Base-by-base conservation (phyloP, 1,140 invertebrate species). In the Copidosoma floridanum region DNA sequence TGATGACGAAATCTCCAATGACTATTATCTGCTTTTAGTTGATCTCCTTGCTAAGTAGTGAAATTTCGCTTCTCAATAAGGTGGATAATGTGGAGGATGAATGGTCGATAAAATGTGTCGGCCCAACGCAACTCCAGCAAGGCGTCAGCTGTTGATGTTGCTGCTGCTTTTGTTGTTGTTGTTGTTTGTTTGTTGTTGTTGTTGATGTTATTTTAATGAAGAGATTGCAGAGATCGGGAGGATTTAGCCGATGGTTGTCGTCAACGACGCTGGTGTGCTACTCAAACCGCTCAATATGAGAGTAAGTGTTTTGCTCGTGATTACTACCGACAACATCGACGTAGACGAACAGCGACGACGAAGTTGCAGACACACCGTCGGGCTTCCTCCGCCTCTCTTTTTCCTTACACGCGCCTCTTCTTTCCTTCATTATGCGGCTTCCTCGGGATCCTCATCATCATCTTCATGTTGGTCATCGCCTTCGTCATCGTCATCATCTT, bases 391-490 rank as follows among this genome's bases (percentile, higher is more conserved):
- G 57, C 70, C 72, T 77, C 74, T 72, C 69, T 74, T 78, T 68
- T 77, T 77, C 76, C 72, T 76, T 76, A 77, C 71, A 77, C 75
- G 70, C 58, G 59, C 62, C 63, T 73, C 63, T 71, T 64, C 59
- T 61, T 71, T 73, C 57, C 64, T 80, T 78, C 73, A 82, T 83
- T 83, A 83, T 82, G 77, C 76, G 75, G 82, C 81, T 26, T 82
- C 81, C 14, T 82, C 81, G 4, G 82, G 80, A 8, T 82, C 80
- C 26, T 80, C 78, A 35, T 82, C 82, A 69, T 86, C 85, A 50
- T 81, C 84, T 70, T 85, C 85, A 65, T 81, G 84, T 63, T 85
- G 84, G n/a, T n/a, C n/a, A n/a, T 32, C 29, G 68, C 83, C 85
- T 65, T 81, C 81, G 58, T 71, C 78, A 4, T 80, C 78, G 11